Percentiles rank a stretch among this genome's conserved stretches.
phyloP scores from a whole-genome alignment of 2,113 vertebrate genomes.

The Papio anubis region DNA sequence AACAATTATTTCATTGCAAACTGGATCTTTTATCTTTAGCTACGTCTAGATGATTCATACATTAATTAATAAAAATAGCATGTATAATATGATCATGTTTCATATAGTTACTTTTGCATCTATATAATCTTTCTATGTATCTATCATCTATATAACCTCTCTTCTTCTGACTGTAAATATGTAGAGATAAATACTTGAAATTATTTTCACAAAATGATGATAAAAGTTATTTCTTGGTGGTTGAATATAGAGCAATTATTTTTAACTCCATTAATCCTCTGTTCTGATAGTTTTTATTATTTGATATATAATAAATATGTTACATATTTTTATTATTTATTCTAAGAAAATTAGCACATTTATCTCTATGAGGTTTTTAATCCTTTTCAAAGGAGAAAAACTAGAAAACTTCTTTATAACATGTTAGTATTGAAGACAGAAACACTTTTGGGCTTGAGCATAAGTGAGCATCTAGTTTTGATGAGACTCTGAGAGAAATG shows the following conservation, averaged over 20 bases:
- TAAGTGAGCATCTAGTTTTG: neutral
- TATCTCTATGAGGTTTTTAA: neutral
- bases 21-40: neutral
- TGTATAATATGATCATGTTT: neutral
- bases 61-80: neutral
- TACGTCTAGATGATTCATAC: neutral
- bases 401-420: neutral
- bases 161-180: neutral
- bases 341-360: neutral
- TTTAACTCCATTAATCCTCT: neutral
- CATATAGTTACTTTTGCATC: neutral
- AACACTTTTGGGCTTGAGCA: neutral
- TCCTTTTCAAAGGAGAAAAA: neutral
- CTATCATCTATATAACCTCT: neutral
- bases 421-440: neutral
- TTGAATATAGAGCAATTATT: neutral
- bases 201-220: neutral
- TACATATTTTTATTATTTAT: neutral
- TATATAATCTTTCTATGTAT: neutral
- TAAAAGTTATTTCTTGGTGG: neutral
- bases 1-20: neutral
- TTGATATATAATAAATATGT: neutral
- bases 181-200: neutral
- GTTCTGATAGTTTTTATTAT: neutral
- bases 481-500: neutral